Evolutionary conservation across 2,888 invertebrate species (phyloP).

Genomic region (Drosophila yooni): DNA sequence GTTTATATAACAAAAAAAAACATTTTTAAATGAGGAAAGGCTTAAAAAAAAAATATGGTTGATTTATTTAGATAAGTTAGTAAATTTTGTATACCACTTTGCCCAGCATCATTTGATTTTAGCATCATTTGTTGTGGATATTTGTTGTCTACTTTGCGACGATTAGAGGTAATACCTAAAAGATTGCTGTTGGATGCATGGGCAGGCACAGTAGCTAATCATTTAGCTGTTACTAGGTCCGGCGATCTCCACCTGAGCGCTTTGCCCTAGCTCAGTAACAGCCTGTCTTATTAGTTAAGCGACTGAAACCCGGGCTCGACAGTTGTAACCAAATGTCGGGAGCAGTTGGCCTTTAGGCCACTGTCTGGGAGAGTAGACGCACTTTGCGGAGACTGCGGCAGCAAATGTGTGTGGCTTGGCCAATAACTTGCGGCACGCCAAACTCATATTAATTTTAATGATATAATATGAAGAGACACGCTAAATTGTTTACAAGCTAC

Average conservation of each 20-base stretch:
- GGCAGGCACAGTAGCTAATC: slow-evolving; percentile 27
- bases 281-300: slow-evolving; percentile 59
- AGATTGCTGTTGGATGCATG: slow-evolving; percentile 1
- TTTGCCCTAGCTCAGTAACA: slow-evolving; percentile 9
- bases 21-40: too few species aligned
- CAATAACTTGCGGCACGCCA: slow-evolving; percentile 73
- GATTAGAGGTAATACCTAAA: background rate
- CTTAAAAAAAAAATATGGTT: too few species aligned
- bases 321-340: slow-evolving; percentile 21
- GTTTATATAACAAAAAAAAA: background rate
- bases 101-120: background rate
- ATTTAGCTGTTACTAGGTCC: slow-evolving; percentile 24
- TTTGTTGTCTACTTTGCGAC: background rate
- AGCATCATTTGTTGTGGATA: background rate
- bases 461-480: slow-evolving; percentile 78
- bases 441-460: slow-evolving; percentile 79
- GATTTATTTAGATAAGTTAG: background rate
- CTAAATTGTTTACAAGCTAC: slow-evolving; percentile 78
- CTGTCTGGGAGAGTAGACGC: slow-evolving; percentile 39
- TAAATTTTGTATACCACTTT: background rate
- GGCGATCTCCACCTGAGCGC: too few species aligned
- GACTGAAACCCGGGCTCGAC: slow-evolving; percentile 24
- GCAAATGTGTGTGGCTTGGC: slow-evolving; percentile 20
- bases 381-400: slow-evolving; percentile 28
- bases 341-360: slow-evolving; percentile 30